phyloP scores from a whole-genome alignment of 2,888 invertebrate genomes.

The Sepiola atlantica region DNA sequence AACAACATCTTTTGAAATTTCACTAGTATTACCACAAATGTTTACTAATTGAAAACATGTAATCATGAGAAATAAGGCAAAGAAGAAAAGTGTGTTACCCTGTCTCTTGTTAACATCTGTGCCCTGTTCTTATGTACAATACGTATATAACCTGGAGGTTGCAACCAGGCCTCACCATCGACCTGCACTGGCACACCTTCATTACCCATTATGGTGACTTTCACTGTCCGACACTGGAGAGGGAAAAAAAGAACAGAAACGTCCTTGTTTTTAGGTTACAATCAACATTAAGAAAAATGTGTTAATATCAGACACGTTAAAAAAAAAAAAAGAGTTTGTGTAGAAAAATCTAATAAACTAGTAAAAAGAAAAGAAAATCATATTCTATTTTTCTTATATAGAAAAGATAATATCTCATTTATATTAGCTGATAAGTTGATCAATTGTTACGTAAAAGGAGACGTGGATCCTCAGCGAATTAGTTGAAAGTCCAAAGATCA shows the following conservation, averaged over 20 bases:
- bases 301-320: neutral
- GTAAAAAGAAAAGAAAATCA: too few relatives aligned
- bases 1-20: too few relatives aligned
- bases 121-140: conserved; percentile 97
- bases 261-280: neutral
- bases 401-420: too few relatives aligned
- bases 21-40: neutral
- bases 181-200: conserved; percentile 94
- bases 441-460: too few relatives aligned
- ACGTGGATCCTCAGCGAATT: too few relatives aligned
- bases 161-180: conserved; percentile 98
- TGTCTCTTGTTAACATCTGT: conserved; percentile 94
- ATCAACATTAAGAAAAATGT: neutral
- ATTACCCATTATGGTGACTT: conserved; percentile 93
- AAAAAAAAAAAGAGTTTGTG: neutral
- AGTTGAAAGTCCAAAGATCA: too few relatives aligned
- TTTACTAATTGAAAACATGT: neutral
- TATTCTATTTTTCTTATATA: too few relatives aligned
- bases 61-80: neutral
- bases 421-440: too few relatives aligned
- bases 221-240: conserved; percentile 87
- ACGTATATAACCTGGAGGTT: conserved; percentile 95
- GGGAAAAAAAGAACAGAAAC: neutral
- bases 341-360: neutral
- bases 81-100: conserved; percentile 76